Conservation (phyloP, 2,797 vertebrate species). For the Phrynocephalus forsythii region DNA sequence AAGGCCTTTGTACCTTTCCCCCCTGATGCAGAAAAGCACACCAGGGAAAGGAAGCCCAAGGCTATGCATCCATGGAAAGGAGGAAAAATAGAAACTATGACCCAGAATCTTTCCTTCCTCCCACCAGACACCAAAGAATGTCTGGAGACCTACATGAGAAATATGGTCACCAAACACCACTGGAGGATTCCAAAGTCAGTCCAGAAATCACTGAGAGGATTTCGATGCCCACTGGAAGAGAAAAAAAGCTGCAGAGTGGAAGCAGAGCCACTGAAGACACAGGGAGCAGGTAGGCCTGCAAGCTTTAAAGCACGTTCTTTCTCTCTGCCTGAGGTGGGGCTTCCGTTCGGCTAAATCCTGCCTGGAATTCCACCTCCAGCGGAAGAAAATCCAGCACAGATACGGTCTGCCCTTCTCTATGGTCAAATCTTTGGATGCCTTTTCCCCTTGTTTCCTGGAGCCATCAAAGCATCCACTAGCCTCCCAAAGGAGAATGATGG, state of each 20-base stretch:
- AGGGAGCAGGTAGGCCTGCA: too few species aligned
- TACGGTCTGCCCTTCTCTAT: background rate
- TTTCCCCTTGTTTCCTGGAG: background rate
- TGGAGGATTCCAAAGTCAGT: background rate
- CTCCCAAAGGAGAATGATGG: too few species aligned
- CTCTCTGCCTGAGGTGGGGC: too few species aligned
- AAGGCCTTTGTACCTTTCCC: background rate
- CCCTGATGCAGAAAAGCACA: background rate
- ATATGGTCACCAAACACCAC: background rate
- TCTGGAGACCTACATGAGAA: background rate
- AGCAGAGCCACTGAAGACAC: too few species aligned
- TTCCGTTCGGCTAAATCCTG: too few species aligned
- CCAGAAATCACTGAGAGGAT: background rate
- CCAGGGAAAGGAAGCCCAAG: background rate
- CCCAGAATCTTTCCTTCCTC: background rate
- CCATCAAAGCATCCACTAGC: too few species aligned
- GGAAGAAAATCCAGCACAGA: background rate
- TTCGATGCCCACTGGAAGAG: background rate
- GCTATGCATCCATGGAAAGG: too few species aligned
- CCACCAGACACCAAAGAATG: background rate
- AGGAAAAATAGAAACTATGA: background rate
- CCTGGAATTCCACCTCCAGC: slow-evolving; percentile 14
- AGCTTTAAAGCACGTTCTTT: too few species aligned
- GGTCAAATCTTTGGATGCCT: slow-evolving; percentile 22
- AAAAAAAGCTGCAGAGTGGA: too few species aligned